Conservation (phyloP, 1,140 invertebrate species). For the Choristoneura fumiferana region DNA sequence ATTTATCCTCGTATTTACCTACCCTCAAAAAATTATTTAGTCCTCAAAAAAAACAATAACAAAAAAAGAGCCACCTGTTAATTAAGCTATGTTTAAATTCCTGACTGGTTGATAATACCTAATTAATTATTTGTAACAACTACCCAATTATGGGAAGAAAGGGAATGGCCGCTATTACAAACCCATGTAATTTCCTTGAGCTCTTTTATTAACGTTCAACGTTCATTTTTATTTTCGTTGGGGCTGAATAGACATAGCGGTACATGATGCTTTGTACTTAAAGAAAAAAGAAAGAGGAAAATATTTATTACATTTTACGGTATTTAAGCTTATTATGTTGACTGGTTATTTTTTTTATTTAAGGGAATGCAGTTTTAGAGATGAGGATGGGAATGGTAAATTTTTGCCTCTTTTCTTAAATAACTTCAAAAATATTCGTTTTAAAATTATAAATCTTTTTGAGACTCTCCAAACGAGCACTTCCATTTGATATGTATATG, state of each 20-base stretch:
- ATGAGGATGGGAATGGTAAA: no score
- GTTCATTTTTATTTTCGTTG: background rate
- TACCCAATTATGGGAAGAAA: slow-evolving; percentile 4
- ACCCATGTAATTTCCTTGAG: background rate
- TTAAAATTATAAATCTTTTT: no score
- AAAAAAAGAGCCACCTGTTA: background rate
- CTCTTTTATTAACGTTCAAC: background rate
- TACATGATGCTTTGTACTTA: background rate
- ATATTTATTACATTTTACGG: background rate
- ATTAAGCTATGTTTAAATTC: background rate
- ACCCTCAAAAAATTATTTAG: no score
- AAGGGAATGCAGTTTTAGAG: no score
- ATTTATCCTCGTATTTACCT: no score
- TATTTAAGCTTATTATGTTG: background rate
- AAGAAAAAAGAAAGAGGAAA: background rate
- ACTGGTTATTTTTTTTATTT: background rate
- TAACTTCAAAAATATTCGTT: no score
- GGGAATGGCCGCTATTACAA: slow-evolving; percentile 2
- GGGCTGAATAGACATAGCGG: background rate
- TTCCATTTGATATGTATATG: no score
- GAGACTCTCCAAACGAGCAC: no score
- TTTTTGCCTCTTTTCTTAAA: no score
- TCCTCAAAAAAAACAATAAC: background rate
- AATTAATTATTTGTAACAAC: slow-evolving; percentile 14
- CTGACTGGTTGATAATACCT: slow-evolving; percentile 2